Percentiles rank a stretch among this genome's conserved stretches.
Evolutionary conservation across 2,888 invertebrate genomes (phyloP).

Genomic region (Spialia ferax): DNA sequence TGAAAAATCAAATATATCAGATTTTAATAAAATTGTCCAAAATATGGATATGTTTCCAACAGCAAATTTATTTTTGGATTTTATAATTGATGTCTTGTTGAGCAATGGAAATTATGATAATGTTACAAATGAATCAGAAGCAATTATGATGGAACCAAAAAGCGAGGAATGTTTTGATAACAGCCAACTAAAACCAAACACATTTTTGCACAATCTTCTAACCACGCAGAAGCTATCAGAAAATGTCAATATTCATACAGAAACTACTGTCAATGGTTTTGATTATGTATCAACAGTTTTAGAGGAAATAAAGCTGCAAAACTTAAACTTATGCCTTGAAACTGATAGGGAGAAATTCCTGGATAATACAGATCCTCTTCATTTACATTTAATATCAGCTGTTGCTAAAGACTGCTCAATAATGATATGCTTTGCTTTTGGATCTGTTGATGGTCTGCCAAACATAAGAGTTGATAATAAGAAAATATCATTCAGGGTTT

Average conservation of each 20-base stretch:
- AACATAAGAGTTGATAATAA: constrained; percentile 61
- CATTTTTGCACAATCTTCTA: constrained; percentile 63
- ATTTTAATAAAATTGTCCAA: constrained; percentile 55
- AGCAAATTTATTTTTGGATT: constrained; percentile 61
- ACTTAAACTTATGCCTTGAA: constrained; percentile 53
- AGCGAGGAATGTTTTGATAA: constrained; percentile 52
- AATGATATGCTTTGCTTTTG: constrained; percentile 85
- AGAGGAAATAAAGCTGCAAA: constrained; percentile 51
- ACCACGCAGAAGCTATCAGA: constrained; percentile 66
- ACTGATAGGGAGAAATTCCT: constrained; percentile 56
- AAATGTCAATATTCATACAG: constrained; percentile 43
- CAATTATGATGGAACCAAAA: constrained; percentile 18
- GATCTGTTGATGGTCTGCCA: constrained; percentile 52
- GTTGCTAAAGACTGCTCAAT: constrained; percentile 91
- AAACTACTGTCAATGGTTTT: constrained; percentile 44
- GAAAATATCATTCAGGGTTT: constrained; percentile 81
- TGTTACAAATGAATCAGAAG: constrained; percentile 35
- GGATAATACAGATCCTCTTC: constrained; percentile 49
- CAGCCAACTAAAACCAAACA: constrained; percentile 47
- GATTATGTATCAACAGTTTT: constrained; percentile 64
- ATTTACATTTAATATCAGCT: constrained; percentile 85
- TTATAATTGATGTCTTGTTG: constrained; percentile 64
- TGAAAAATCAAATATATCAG: constrained; percentile 55
- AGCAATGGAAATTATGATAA: constrained; percentile 46
- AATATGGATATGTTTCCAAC: constrained; percentile 55